phyloP scores from a whole-genome alignment of 1,140 invertebrate genomes.

The Aphelenchoides besseyi region DNA sequence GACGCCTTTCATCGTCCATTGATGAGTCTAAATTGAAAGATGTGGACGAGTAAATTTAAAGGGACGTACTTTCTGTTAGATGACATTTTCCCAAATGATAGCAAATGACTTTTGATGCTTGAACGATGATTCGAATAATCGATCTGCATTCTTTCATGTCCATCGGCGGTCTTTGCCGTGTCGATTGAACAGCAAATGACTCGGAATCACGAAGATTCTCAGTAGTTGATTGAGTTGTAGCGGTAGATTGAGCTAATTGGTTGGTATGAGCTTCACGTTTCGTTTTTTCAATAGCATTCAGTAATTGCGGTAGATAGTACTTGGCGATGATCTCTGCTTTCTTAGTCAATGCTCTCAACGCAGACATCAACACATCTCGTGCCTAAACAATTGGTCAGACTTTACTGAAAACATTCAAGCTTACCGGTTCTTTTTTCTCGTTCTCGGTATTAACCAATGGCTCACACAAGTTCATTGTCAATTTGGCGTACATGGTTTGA shows the following conservation, averaged over 20 bases:
- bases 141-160: constrained; percentile 31
- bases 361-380: constrained; percentile 31
- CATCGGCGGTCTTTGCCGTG: constrained; percentile 17
- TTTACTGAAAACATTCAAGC: constrained; percentile 4
- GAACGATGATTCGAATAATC: constrained; percentile 36
- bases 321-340: constrained; percentile 38
- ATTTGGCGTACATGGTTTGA: constrained; percentile 46
- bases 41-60: neutral
- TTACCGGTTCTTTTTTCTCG: constrained; percentile 36
- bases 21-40: constrained; percentile 11
- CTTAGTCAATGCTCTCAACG: constrained; percentile 40
- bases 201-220: neutral
- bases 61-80: constrained; percentile 31
- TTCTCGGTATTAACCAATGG: constrained; percentile 38
- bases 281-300: neutral
- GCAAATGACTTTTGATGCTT: constrained; percentile 40
- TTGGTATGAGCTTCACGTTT: neutral
- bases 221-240: neutral
- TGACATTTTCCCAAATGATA: constrained; percentile 15
- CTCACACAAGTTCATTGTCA: constrained; percentile 50
- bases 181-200: neutral
- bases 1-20: constrained; percentile 14
- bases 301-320: neutral
- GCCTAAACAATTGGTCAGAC: constrained; percentile 27
- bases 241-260: neutral